These are phyloP conservation scores for Tetraodon nigroviridis DNA, from an alignment of 2,113 vertebrate genomes.

Conservation along the genomic window DNA sequence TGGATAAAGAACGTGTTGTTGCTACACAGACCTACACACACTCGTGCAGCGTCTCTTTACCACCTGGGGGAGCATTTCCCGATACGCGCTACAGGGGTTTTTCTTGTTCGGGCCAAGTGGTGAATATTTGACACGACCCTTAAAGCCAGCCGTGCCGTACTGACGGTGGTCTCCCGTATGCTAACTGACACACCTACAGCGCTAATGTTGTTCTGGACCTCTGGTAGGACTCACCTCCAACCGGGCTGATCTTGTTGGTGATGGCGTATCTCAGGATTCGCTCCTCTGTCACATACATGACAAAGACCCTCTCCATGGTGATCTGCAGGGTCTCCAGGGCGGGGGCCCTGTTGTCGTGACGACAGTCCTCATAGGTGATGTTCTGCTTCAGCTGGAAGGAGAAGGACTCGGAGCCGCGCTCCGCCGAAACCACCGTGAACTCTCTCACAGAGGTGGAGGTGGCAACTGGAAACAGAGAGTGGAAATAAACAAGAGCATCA, in stretches of 20 bases:
- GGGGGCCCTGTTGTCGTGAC: slow-evolving; percentile 44
- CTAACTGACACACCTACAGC: too few relatives aligned
- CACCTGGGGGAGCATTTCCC: not conserved
- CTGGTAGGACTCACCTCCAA: slow-evolving; percentile 71
- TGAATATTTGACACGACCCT: too few relatives aligned
- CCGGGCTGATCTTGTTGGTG: slow-evolving; percentile 82
- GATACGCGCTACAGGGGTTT: too few relatives aligned
- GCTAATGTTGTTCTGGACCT: too few relatives aligned
- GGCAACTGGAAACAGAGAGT: slow-evolving; percentile 54
- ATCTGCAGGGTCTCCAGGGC: slow-evolving; percentile 72
- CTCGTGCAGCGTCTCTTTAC: not conserved
- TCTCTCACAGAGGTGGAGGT: slow-evolving; percentile 80
- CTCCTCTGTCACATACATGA: slow-evolving; percentile 84
- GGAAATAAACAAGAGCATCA: rapidly evolving
- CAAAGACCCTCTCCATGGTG: slow-evolving; percentile 78
- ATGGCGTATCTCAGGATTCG: slow-evolving; percentile 85
- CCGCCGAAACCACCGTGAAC: slow-evolving; percentile 70
- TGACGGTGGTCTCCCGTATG: too few relatives aligned
- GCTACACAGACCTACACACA: not conserved
- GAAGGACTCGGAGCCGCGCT: slow-evolving; percentile 73
- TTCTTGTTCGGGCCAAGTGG: too few relatives aligned
- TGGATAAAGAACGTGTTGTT: slow-evolving; percentile 7
- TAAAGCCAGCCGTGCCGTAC: too few relatives aligned
- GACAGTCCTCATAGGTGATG: slow-evolving; percentile 79
- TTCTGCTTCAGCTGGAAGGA: slow-evolving; percentile 86